Base-by-base conservation (phyloP, 2,113 vertebrate genomes). In the Actenoides hombroni region DNA sequence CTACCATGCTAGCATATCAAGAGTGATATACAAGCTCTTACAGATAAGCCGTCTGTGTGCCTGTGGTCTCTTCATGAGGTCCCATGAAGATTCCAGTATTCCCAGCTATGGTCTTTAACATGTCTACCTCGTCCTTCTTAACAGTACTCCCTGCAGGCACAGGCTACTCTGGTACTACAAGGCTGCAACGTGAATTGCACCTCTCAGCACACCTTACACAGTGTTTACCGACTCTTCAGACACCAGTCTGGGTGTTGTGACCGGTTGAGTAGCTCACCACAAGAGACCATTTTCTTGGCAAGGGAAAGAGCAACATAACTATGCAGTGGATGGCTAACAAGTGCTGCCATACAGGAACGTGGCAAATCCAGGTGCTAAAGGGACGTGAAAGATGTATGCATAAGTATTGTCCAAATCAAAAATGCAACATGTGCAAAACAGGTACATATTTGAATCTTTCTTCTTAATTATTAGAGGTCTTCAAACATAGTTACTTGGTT, bases 41-140 rank as follows among this genome's bases (percentile, higher is more conserved):
- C 8, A 87, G 31, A 42, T 24, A 61, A 83, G 4, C 5, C 1
- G 1, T 5, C n/a, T 18, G 15, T 6, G 16, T 4, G 6, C 39
- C 29, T 48, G 35, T 17, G 56, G n/a, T 25, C 53, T 88, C 76
- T 78, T 67, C 10, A 8, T 13, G 8, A 61, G 46, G 46, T 42
- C 3, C 1, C 40, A n/a, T 0, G 5, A 82, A 15, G 12, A 74
- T 16, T 33, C 53, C 16, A 39, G 0, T 53, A 46, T 23, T 51
- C 35, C 31, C 13, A 84, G 0, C 64, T 40, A 6, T 0, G 0
- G 25, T 5, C 46, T 67, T 37, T 8, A 42, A 35, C 11, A 59
- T 59, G n/a, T 10, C 44, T 24, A 70, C 53, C 15, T 42, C 11
- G 23, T 11, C 14, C 33, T 35, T 86, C 12, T 40, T 46, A 65